Conservation (phyloP, 2,113 vertebrate genomes). For the Taxidea taxus region DNA sequence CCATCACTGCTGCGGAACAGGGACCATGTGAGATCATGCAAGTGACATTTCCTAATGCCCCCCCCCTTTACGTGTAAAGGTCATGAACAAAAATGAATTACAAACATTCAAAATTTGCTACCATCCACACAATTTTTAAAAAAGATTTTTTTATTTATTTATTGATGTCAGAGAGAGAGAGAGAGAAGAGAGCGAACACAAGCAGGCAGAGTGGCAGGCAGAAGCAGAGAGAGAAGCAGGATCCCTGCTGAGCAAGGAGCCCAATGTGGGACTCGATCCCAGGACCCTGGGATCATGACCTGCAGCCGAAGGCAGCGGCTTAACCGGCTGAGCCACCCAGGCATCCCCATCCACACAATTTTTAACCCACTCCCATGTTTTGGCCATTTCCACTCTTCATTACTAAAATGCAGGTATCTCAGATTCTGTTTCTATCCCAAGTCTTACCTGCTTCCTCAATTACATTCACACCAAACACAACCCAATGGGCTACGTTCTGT, state of each 20-base stretch:
- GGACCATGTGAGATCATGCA: neutral
- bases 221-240: too few species aligned
- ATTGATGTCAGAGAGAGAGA: too few species aligned
- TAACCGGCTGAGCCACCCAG: too few species aligned
- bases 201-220: too few species aligned
- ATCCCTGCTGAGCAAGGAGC: too few species aligned
- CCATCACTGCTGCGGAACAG: constrained; percentile 84
- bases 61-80: neutral
- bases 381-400: neutral
- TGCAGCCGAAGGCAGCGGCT: too few species aligned
- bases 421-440: neutral
- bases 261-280: too few species aligned
- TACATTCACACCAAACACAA: neutral
- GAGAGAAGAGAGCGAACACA: too few species aligned
- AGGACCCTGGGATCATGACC: too few species aligned
- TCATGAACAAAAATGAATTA: neutral
- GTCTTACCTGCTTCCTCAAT: neutral
- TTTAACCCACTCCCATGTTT: neutral
- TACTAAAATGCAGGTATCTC: neutral
- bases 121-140: neutral
- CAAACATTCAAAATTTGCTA: neutral
- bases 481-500: neutral
- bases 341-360: neutral
- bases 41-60: neutral
- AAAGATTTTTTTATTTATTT: too few species aligned